These are phyloP conservation scores for Catagonus wagneri DNA, from an alignment of 2,113 vertebrate genomes.

Conservation along the genomic window DNA sequence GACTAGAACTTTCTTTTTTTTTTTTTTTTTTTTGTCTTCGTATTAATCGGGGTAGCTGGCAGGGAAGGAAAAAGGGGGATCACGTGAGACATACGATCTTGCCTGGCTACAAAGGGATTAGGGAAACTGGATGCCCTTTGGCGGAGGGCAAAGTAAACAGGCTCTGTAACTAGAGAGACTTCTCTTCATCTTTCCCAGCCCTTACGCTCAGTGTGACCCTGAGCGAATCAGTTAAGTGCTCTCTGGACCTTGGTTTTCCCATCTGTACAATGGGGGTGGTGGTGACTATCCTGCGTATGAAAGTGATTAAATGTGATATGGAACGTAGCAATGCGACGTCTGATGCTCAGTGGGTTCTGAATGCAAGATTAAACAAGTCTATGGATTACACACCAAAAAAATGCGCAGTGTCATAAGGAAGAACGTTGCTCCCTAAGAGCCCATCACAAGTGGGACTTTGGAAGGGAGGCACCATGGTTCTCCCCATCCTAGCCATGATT, in stretches of 20 bases:
- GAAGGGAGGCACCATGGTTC: neutral
- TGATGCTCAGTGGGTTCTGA: neutral
- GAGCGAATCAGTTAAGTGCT: neutral
- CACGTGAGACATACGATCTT: neutral
- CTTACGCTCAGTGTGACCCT: neutral
- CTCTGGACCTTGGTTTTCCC: conserved; percentile 27
- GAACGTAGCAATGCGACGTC: neutral
- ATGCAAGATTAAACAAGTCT: neutral
- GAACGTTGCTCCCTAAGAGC: neutral
- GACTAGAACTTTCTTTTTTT: conserved; percentile 21
- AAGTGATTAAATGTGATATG: neutral
- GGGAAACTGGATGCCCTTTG: neutral
- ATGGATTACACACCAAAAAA: neutral
- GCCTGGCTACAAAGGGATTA: conserved; percentile 26
- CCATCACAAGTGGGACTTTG: neutral
- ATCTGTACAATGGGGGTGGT: neutral
- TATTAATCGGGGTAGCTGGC: conserved; percentile 57
- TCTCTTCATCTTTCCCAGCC: neutral
- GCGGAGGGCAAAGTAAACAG: neutral
- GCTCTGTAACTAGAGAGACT: neutral
- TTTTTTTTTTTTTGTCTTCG: neutral
- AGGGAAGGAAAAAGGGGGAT: neutral
- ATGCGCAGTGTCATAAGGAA: neutral
- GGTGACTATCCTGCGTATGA: neutral
- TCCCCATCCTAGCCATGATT: neutral